Conservation (phyloP, 1,140 invertebrate species). For the Akabosia matsudoensis region DNA sequence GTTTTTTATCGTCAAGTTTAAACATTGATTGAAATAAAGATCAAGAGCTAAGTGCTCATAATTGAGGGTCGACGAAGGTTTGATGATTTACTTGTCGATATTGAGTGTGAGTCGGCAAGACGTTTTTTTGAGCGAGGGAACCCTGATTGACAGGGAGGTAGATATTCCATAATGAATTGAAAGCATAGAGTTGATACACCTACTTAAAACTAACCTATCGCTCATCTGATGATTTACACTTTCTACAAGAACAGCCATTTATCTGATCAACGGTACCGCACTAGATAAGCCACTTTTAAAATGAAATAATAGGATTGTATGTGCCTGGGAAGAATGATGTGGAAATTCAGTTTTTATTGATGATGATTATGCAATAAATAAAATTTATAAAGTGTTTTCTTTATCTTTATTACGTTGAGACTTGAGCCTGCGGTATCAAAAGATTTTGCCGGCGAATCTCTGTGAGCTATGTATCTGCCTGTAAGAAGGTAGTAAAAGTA, state of each 20-base stretch:
- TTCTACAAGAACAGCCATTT: neutral
- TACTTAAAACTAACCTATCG: neutral
- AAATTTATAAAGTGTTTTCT: neutral
- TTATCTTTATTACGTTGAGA: neutral
- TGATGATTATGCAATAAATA: conserved; percentile 13
- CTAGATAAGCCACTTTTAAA: too few species aligned
- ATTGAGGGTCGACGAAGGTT: conserved; percentile 13
- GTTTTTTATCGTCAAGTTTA: neutral
- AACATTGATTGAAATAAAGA: neutral
- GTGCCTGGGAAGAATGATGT: neutral
- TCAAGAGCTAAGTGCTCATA: conserved; percentile 4
- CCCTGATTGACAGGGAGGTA: conserved; percentile 6
- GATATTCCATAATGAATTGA: neutral
- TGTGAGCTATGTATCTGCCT: too few species aligned
- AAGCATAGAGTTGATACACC: neutral
- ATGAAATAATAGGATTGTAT: neutral
- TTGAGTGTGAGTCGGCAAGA: neutral
- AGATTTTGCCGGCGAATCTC: too few species aligned
- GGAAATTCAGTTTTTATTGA: neutral
- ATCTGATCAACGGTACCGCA: neutral
- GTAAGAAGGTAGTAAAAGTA: neutral
- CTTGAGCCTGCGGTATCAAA: neutral
- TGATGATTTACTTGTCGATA: conserved; percentile 4
- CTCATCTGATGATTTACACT: neutral
- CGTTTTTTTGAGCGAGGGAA: too few species aligned